Evolutionary conservation across 2,888 invertebrate species (phyloP).

Genomic region (Cantharis flavilabris): DNA sequence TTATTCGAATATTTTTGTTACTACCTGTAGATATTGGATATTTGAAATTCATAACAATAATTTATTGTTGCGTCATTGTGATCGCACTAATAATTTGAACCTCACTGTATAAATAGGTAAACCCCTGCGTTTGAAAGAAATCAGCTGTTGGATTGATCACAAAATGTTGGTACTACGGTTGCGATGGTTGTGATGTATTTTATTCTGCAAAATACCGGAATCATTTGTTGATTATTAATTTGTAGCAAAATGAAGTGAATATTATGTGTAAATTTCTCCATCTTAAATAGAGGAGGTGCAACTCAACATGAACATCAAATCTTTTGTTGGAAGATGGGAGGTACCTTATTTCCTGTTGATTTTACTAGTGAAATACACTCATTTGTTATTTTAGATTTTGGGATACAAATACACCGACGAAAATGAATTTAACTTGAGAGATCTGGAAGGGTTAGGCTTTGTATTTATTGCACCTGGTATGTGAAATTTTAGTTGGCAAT

Average conservation of each 20-base stretch:
- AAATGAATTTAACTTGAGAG: background rate
- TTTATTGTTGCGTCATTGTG: background rate
- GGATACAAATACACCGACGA: background rate
- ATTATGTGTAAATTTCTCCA: background rate
- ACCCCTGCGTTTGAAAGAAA: background rate
- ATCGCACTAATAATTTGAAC: background rate
- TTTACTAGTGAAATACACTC: background rate
- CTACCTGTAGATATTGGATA: no score
- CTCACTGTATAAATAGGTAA: background rate
- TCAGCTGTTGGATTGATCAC: background rate
- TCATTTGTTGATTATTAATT: background rate
- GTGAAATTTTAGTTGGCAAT: background rate
- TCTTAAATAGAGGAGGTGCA: background rate
- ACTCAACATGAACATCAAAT: conserved; percentile 53
- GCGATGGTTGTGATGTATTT: background rate
- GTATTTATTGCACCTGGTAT: background rate
- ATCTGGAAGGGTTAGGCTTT: background rate
- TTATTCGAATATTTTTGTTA: no score
- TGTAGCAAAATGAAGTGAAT: background rate
- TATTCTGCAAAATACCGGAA: background rate
- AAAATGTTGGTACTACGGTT: background rate
- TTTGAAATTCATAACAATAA: no score
- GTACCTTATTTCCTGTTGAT: conserved; percentile 42
- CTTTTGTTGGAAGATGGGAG: conserved; percentile 63
- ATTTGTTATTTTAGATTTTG: background rate